phyloP scores from a whole-genome alignment of 2,888 invertebrate species.

The Mesopsocus fuscifrons region DNA sequence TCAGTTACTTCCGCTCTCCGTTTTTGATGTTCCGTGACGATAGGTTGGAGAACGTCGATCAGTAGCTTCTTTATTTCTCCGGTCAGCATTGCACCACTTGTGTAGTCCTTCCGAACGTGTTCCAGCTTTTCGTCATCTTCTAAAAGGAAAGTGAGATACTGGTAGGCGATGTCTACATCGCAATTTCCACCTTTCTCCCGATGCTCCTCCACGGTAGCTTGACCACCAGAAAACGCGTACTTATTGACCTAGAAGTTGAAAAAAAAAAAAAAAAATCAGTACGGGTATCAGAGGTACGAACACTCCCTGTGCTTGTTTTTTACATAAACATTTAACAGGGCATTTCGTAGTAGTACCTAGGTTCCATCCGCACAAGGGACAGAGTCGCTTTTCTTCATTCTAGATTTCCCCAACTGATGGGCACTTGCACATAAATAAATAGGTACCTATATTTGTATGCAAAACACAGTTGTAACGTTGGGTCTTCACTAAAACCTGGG shows the following conservation, averaged over 20 bases:
- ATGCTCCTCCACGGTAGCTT: slow-evolving; percentile 85
- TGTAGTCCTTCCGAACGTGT: slow-evolving; percentile 53
- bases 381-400: too few species aligned
- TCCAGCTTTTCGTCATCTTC: slow-evolving; percentile 80
- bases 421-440: too few species aligned
- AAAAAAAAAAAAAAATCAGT: slow-evolving; percentile 11
- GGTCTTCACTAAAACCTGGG: too few species aligned
- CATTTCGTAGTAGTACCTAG: too few species aligned
- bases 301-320: neutral
- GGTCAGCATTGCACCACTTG: slow-evolving; percentile 74
- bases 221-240: slow-evolving; percentile 96
- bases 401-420: too few species aligned
- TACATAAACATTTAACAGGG: too few species aligned
- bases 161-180: slow-evolving; percentile 86
- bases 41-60: slow-evolving; percentile 57
- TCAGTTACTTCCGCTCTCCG: slow-evolving; percentile 64
- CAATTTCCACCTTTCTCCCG: slow-evolving; percentile 81
- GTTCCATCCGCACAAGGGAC: too few species aligned
- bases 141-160: slow-evolving; percentile 85
- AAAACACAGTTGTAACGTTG: too few species aligned
- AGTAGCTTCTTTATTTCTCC: slow-evolving; percentile 88
- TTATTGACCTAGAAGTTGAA: slow-evolving; percentile 36
- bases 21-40: slow-evolving; percentile 68
- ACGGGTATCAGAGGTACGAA: neutral
- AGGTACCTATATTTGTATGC: too few species aligned